Evolutionary conservation across 2,797 vertebrate genomes (phyloP).

Genomic region (Mormyrops attenuatus): DNA sequence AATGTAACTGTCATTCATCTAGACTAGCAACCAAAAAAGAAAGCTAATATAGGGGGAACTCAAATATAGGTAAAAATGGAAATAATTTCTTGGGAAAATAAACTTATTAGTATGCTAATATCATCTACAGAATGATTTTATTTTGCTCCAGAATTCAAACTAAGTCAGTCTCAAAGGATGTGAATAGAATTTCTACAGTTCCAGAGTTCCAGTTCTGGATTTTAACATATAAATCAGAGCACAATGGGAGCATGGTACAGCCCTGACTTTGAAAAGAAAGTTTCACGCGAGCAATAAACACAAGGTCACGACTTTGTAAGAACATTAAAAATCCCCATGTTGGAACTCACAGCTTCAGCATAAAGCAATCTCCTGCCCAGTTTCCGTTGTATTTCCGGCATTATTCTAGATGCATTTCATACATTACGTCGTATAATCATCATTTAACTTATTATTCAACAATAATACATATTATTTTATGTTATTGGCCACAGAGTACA

Average conservation of each 20-base stretch:
- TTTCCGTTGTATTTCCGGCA: background rate
- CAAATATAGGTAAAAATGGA: background rate
- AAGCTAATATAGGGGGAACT: background rate
- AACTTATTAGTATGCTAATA: background rate
- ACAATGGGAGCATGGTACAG: background rate
- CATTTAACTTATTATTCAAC: background rate
- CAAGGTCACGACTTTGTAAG: background rate
- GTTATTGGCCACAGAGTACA: background rate
- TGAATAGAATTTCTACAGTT: background rate
- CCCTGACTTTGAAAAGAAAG: background rate
- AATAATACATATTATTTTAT: background rate
- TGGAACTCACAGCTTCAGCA: background rate
- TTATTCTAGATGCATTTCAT: background rate
- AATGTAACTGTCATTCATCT: constrained; percentile 13
- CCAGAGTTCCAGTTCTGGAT: background rate
- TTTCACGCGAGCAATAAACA: background rate
- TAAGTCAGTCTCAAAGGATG: background rate
- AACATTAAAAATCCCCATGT: background rate
- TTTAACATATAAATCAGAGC: background rate
- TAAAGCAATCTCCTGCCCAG: background rate
- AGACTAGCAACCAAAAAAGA: background rate
- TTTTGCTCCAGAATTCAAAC: background rate
- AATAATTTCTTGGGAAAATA: background rate
- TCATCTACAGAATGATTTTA: background rate
- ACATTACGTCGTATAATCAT: background rate